Conservation (phyloP, 1,140 invertebrate species). For the Trissolcus basalis region DNA sequence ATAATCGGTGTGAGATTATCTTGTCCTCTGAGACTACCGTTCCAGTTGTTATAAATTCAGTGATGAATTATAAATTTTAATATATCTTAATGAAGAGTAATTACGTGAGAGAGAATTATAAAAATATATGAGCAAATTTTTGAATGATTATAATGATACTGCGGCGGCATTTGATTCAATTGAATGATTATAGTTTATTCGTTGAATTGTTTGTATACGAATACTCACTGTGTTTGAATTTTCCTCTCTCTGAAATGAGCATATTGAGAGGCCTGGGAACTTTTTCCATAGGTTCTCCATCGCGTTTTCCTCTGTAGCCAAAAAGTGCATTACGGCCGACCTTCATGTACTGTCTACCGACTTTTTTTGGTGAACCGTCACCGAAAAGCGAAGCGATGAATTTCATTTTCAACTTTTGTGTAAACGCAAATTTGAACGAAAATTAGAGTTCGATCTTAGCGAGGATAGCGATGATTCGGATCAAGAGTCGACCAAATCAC, state of each 20-base stretch:
- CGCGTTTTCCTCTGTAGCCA: conserved; percentile 76
- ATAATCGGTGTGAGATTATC: too few species aligned
- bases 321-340: conserved; percentile 83
- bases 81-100: not conserved
- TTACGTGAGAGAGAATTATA: too few species aligned
- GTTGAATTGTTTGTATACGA: too few species aligned
- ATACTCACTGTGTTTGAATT: conserved; percentile 84
- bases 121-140: too few species aligned
- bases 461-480: not conserved
- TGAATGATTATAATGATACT: too few species aligned
- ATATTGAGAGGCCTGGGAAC: conserved; percentile 82
- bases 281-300: conserved; percentile 72
- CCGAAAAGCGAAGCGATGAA: conserved; percentile 73
- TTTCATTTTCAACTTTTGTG: conserved; percentile 64
- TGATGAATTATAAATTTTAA: too few species aligned
- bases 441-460: not conserved
- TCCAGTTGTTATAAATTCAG: too few species aligned
- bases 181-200: too few species aligned
- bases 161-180: too few species aligned
- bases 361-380: conserved; percentile 71
- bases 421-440: not conserved
- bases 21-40: too few species aligned
- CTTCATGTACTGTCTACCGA: conserved; percentile 83
- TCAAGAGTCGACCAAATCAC: conserved; percentile 43
- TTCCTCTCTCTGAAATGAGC: conserved; percentile 85